Conservation (phyloP, 2,113 vertebrate genomes). For the Xiphophorus couchianus region DNA sequence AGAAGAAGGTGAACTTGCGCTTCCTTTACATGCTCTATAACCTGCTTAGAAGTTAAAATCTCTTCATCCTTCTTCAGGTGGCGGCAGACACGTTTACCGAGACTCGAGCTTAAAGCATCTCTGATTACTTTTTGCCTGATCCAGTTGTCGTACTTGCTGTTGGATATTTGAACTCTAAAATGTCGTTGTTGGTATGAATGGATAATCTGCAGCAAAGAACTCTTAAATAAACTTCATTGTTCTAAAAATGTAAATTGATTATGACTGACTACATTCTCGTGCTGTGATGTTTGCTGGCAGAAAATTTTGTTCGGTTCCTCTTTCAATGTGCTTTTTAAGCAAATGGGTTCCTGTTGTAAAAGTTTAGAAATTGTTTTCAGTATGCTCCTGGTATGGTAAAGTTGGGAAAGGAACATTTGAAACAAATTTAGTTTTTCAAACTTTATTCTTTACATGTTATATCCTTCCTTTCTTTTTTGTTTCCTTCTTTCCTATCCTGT, state of each 20-base stretch:
- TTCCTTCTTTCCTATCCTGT: background rate
- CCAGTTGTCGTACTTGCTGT: background rate
- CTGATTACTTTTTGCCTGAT: background rate
- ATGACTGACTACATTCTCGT: background rate
- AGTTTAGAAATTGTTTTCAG: too few species aligned
- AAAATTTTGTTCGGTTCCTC: too few species aligned
- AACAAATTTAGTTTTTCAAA: background rate
- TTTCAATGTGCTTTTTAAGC: background rate
- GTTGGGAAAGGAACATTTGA: background rate
- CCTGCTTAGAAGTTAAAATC: background rate
- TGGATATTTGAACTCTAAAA: background rate
- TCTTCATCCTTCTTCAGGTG: constrained; percentile 25
- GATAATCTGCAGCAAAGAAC: background rate
- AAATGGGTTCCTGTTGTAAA: too few species aligned
- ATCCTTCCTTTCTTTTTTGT: background rate
- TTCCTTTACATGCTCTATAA: background rate
- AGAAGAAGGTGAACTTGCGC: constrained; percentile 39
- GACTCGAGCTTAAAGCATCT: background rate
- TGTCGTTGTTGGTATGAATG: background rate
- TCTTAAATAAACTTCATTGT: background rate
- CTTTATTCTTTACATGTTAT: background rate
- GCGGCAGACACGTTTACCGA: constrained; percentile 1
- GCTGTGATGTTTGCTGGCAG: background rate
- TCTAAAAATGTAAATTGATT: background rate
- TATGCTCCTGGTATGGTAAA: background rate